A percentile compares a stretch with the other conserved stretches of the same genome.
Conservation (phyloP, 2,888 invertebrate species). For the Hydroisotoma schaefferi region DNA sequence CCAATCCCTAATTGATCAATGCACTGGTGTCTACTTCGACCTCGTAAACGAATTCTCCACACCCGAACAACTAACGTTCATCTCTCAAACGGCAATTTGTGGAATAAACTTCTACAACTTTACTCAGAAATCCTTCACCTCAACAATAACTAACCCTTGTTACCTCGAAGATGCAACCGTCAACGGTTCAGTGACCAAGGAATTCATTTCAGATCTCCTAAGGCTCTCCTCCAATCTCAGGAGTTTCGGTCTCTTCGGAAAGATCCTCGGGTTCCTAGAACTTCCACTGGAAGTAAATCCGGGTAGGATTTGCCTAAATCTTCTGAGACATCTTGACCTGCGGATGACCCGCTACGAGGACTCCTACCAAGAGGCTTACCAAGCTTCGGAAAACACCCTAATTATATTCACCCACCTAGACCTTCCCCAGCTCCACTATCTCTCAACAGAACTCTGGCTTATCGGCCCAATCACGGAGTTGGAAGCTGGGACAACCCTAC, state of each 20-base stretch:
- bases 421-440: background rate
- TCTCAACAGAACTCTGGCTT: background rate
- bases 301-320: no score
- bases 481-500: background rate
- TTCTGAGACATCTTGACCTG: constrained; percentile 13
- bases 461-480: background rate
- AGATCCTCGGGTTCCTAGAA: constrained; percentile 5
- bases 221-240: constrained; percentile 6
- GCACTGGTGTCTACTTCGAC: constrained; percentile 6
- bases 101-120: constrained; percentile 7
- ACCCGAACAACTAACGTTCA: constrained; percentile 3
- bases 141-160: background rate
- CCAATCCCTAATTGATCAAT: constrained; percentile 12
- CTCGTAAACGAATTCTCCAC: constrained; percentile 5
- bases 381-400: background rate
- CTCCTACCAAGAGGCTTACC: background rate
- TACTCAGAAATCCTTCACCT: no score
- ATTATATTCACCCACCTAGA: background rate
- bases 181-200: constrained; percentile 6
- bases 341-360: background rate
- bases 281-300: background rate
- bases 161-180: background rate
- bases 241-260: constrained; percentile 14
- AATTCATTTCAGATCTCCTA: constrained; percentile 4
- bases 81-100: constrained; percentile 11